Evolutionary conservation across 2,888 invertebrate genomes (phyloP), one percentile per base, ranked within the genome.

Genomic region (Trichopoda pennipes): DNA sequence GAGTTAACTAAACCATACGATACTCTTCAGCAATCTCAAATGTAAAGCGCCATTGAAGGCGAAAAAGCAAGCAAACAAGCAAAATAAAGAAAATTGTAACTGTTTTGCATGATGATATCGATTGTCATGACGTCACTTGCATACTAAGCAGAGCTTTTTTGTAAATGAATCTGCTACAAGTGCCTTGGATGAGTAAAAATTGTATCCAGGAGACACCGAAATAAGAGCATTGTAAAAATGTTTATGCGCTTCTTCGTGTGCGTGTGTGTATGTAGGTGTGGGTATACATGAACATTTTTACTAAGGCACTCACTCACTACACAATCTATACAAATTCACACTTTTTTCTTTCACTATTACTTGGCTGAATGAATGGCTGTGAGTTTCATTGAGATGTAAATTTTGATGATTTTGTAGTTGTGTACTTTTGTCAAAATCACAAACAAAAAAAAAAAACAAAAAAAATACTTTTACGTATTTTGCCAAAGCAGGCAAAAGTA

Each of bases 41-140:
- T 12, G 12, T 38, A 38, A 38, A 56, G 42, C 38, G n/a, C 38
- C 19, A 55, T 64, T 21, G 28, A 28, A 53, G n/a, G n/a, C n/a
- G n/a, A n/a, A n/a, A n/a, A n/a, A n/a, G n/a, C n/a, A n/a, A n/a
- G 21, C n/a, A 38, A 1, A 12, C 12, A 44, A 10, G 2, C n/a
- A 21, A 55, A 32, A 53, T 76, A 76, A 68, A 17, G 35, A 76
- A 72, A 81, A 49, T 4, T 73, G 42, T 69, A 72, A 68, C 80
- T 85, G 55, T 75, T 85, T 85, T 85, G 80, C 84, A 84, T 84
- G 85, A 84, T 84, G 85, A 84, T 80, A 85, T 86, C 80, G 86
- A 86, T 85, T 85, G 82, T 58, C 80, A 73, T 85, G 84, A 84
- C 84, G 72, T 84, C 80, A 73, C 74, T 53, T 58, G 83, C 81